These are phyloP conservation scores for Camarhynchus parvulus DNA, from an alignment of 2,113 vertebrate genomes.

Conservation along the genomic window DNA sequence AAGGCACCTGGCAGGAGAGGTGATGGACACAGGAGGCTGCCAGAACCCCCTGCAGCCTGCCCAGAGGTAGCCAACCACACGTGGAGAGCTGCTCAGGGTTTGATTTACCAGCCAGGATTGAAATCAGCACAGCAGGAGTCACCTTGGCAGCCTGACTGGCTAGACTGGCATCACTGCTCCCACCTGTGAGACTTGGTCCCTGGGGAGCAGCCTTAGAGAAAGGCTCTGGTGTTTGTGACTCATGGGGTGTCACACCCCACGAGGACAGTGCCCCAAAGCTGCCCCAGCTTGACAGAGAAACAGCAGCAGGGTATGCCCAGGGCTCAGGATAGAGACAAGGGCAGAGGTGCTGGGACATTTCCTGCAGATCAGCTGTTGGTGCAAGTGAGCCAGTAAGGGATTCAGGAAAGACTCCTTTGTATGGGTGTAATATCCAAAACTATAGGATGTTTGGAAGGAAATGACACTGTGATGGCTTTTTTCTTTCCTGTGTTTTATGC, in stretches of 20 bases:
- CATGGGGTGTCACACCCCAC: neutral
- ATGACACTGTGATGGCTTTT: neutral
- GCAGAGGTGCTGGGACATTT: neutral
- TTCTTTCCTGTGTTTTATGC: neutral
- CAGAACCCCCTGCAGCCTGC: neutral
- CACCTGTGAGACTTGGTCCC: neutral
- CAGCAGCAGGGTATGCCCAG: neutral
- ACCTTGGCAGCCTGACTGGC: neutral
- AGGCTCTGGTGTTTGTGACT: neutral
- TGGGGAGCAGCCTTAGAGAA: neutral
- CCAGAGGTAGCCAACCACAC: rapidly evolving
- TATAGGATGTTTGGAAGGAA: neutral
- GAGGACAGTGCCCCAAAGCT: neutral
- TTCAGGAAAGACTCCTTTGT: neutral
- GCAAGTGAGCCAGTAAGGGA: neutral
- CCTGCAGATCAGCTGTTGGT: neutral
- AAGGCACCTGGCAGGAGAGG: rapidly evolving
- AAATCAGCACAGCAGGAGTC: neutral
- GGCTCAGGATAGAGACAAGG: neutral
- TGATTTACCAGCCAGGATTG: neutral
- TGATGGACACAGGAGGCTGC: rapidly evolving
- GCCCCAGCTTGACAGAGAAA: rapidly evolving
- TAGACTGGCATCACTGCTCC: neutral
- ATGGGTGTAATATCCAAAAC: neutral
- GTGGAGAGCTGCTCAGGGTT: neutral